Evolutionary conservation across 2,888 invertebrate genomes (phyloP).

Genomic region (Sarcophaga caerulescens): DNA sequence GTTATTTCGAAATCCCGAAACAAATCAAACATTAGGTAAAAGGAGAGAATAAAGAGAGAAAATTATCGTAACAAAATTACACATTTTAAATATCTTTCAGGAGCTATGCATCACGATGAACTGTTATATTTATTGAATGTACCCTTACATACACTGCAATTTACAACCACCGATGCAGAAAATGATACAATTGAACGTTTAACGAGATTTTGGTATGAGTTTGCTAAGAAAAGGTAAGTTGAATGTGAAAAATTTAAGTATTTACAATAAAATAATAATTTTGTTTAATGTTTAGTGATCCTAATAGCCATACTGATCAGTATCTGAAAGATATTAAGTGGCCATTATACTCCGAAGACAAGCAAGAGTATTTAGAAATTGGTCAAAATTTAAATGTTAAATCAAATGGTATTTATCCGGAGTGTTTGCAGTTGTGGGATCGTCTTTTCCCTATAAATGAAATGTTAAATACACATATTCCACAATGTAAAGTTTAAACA

Average conservation of each 20-base stretch:
- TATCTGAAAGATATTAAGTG: conserved; percentile 73
- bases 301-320: conserved; percentile 75
- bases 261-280: background rate
- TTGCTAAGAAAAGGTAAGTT: conserved; percentile 77
- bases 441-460: conserved; percentile 70
- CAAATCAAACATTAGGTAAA: conserved; percentile 81
- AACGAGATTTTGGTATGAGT: conserved; percentile 81
- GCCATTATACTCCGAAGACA: conserved; percentile 72
- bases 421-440: conserved; percentile 74
- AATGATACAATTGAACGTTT: conserved; percentile 79
- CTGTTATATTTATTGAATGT: conserved; percentile 80
- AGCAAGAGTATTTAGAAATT: conserved; percentile 76
- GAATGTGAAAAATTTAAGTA: background rate
- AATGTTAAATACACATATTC: conserved; percentile 40
- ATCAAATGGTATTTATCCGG: conserved; percentile 71
- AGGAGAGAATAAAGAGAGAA: background rate
- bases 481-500: conserved; percentile 3
- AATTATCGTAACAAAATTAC: too few species aligned
- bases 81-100: conserved; percentile 70
- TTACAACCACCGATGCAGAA: conserved; percentile 80
- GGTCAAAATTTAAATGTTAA: conserved; percentile 73
- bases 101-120: conserved; percentile 82
- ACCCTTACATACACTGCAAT: conserved; percentile 76
- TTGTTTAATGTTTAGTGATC: conserved; percentile 72
- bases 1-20: conserved; percentile 82